phyloP scores from a whole-genome alignment of 2,797 vertebrate species.

The Loris lydekkerianus region DNA sequence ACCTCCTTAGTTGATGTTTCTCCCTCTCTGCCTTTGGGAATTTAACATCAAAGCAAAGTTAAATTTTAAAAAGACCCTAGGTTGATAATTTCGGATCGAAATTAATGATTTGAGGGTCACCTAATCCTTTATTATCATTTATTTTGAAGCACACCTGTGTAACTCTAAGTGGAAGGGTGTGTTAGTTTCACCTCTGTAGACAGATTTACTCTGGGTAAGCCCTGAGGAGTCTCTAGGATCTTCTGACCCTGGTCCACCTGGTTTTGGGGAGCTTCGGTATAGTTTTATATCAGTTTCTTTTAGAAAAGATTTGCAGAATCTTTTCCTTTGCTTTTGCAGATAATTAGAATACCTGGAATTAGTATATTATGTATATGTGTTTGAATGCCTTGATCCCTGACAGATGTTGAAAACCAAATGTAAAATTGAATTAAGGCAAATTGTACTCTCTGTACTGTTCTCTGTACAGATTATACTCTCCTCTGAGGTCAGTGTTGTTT shows the following conservation, averaged over 20 bases:
- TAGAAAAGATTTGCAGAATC: not conserved
- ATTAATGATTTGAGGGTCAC: not conserved
- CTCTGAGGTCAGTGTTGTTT: not conserved
- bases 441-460: not conserved
- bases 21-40: not conserved
- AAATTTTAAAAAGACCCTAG: not conserved
- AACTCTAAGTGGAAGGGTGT: not conserved
- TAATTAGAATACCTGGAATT: not conserved
- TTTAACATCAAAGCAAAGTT: slow-evolving; percentile 14
- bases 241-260: not conserved
- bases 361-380: not conserved
- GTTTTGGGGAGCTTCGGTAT: not conserved
- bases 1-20: not conserved
- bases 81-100: slow-evolving; percentile 29
- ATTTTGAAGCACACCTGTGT: not conserved
- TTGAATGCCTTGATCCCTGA: not conserved
- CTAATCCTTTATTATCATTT: not conserved
- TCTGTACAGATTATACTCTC: not conserved
- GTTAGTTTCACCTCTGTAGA: not conserved
- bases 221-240: not conserved
- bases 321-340: not conserved
- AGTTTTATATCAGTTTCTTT: not conserved
- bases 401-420: slow-evolving; percentile 13
- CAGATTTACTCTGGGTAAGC: not conserved
- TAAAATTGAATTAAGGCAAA: slow-evolving; percentile 20